These are phyloP conservation scores for Hoplodrina ambigua DNA, from an alignment of 2,888 invertebrate species.

Conservation along the genomic window DNA sequence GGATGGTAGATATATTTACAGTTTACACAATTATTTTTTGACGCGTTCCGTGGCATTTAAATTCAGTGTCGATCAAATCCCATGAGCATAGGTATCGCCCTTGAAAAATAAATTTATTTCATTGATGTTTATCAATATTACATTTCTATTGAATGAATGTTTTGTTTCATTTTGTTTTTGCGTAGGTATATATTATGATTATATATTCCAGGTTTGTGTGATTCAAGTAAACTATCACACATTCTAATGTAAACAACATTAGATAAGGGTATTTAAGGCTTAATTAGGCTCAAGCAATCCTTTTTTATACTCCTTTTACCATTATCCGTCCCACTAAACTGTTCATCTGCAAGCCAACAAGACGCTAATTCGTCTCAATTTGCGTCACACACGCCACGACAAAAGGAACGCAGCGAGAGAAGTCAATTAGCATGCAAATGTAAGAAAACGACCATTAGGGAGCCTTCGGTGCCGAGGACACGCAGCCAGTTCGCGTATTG, in stretches of 20 bases:
- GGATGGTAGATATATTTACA: neutral
- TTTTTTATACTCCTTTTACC: conserved; percentile 6
- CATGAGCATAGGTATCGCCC: conserved; percentile 28
- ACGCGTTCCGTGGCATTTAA: conserved; percentile 16
- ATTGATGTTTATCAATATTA: conserved; percentile 1
- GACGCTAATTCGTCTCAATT: conserved; percentile 81
- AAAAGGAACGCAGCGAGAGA: conserved; percentile 82
- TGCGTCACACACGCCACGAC: conserved; percentile 77
- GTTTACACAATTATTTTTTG: conserved; percentile 3
- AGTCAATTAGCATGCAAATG: conserved; percentile 90
- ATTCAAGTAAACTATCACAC: neutral
- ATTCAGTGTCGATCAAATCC: conserved; percentile 42
- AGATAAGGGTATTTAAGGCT: neutral
- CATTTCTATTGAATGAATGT: neutral
- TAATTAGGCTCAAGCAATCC: neutral
- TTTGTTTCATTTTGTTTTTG: neutral
- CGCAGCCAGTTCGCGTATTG: conserved; percentile 81
- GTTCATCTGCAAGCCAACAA: conserved; percentile 64
- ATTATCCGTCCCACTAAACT: conserved; percentile 54
- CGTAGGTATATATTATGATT: neutral
- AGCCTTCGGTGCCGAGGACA: conserved; percentile 72
- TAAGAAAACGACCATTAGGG: conserved; percentile 89
- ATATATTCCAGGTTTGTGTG: neutral
- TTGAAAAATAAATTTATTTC: conserved; percentile 39
- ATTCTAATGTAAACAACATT: too few relatives aligned